These are phyloP conservation scores for Anastatus disparis DNA, from an alignment of 1,140 invertebrate species.

Conservation along the genomic window DNA sequence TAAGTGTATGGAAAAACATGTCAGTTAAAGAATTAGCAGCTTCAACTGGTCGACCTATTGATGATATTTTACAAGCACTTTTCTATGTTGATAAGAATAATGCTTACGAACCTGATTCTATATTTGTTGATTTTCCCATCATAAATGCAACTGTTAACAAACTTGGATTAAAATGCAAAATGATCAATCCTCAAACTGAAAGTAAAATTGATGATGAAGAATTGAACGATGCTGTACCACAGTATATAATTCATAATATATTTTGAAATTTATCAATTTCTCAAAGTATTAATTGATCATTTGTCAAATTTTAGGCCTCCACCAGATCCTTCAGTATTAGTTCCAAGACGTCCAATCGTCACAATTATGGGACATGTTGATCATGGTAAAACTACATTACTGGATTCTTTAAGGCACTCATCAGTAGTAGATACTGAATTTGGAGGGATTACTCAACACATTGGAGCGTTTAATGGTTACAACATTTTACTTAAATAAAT, in stretches of 20 bases:
- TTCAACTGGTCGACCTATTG: conserved; percentile 68
- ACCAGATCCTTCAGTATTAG: conserved; percentile 71
- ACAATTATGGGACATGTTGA: conserved; percentile 99
- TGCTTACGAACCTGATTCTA: conserved; percentile 61
- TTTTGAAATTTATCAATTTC: conserved; percentile 5
- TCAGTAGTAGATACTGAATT: conserved; percentile 91
- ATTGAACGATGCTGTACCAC: conserved; percentile 44
- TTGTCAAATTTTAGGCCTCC: conserved; percentile 61
- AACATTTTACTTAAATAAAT: not conserved
- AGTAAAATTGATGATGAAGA: not conserved
- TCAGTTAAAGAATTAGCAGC: conserved; percentile 78
- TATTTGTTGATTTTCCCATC: conserved; percentile 69
- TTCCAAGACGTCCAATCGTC: conserved; percentile 88
- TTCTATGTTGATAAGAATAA: conserved; percentile 64
- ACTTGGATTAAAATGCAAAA: conserved; percentile 70
- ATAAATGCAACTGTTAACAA: conserved; percentile 75
- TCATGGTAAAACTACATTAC: conserved; percentile 97
- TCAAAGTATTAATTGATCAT: not conserved
- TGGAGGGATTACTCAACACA: conserved; percentile 99
- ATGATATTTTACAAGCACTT: conserved; percentile 76
- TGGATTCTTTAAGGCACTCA: conserved; percentile 90
- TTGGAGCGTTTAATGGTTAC: conserved; percentile 93
- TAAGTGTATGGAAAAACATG: conserved; percentile 83
- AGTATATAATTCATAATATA: conserved; percentile 41
- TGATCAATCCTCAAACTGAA: conserved; percentile 65